phyloP scores from a whole-genome alignment of 1,140 invertebrate genomes.

The Drosophila hydei region DNA sequence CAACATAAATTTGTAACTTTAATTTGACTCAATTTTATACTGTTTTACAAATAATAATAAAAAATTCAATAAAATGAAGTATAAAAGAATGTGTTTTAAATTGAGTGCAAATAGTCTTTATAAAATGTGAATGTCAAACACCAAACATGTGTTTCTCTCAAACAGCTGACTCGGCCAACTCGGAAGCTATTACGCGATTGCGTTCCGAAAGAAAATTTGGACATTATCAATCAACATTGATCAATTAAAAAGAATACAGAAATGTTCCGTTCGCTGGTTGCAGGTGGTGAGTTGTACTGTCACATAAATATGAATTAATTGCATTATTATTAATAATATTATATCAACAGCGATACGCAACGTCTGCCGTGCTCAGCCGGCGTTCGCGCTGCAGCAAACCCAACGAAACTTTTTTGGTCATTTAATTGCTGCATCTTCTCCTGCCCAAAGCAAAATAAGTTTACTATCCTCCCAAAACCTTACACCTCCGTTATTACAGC shows the following conservation, averaged over 20 bases:
- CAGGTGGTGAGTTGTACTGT: slow-evolving; percentile 36
- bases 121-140: slow-evolving; percentile 39
- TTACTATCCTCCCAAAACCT: slow-evolving; percentile 35
- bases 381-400: slow-evolving; percentile 27
- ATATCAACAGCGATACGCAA: slow-evolving; percentile 48
- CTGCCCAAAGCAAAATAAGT: slow-evolving; percentile 12
- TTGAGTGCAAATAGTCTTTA: neutral
- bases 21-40: slow-evolving; percentile 14
- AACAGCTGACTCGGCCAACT: slow-evolving; percentile 46
- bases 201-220: neutral
- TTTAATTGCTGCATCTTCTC: slow-evolving; percentile 13
- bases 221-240: slow-evolving; percentile 8
- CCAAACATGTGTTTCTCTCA: slow-evolving; percentile 32
- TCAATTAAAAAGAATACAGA: slow-evolving; percentile 16
- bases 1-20: slow-evolving; percentile 37
- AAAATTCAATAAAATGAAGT: slow-evolving; percentile 6
- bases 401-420: slow-evolving; percentile 58
- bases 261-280: slow-evolving; percentile 57
- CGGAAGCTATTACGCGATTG: slow-evolving; percentile 61
- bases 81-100: slow-evolving; percentile 2
- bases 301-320: neutral
- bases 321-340: neutral
- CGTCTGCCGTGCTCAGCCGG: slow-evolving; percentile 47
- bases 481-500: slow-evolving; percentile 54
- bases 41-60: slow-evolving; percentile 5